Evolutionary conservation across 2,113 vertebrate genomes (phyloP), one percentile per base, ranked within the genome.

Genomic region (Hippoglossus stenolepis): DNA sequence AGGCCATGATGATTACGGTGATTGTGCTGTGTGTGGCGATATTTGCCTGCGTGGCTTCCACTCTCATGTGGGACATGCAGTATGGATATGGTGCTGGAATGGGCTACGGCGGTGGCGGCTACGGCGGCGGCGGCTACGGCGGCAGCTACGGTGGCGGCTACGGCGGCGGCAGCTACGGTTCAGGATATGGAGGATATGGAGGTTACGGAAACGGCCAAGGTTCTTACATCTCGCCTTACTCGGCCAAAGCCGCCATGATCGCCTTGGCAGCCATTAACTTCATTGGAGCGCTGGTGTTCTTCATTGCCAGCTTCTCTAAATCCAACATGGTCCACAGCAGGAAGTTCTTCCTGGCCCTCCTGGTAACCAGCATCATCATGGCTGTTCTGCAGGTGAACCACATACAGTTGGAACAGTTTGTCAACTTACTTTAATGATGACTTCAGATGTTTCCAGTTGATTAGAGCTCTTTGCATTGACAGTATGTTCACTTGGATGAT

Each of bases 41-140:
- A 73, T 98, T 98, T 2, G 96, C 96, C 71, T 98, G 96, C 0
- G 96, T 97, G 64, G 96, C 96, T 6, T 97, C 97, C 73, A 97
- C 97, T 0, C 87, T 98, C 63, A 95, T 96, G 83, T 98, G 97
- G 97, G 96, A 97, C 12, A 94, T 95, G 12, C 91, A 94, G 53
- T 96, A 96, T 0, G 93, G 93, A 1, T 90, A 86, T 0, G 88
- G 93, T 0, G 47, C 71, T 0, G 47, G 88, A 13, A 45, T 58
- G 64, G 90, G 92, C 11, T 91, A 87, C 13, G 93, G 94, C 0
- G 87, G 80, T 0, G 70, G 79, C 11, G 54, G 31, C 31, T 31
- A 31, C 7, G 28, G 28, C 4, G 31, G 31, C 6, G 28, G 28
- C 18, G 85, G 87, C 2, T 90, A 79, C 0, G 87, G 93, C 0